Conservation (phyloP, 2,113 vertebrate species). For the Furnarius figulus region DNA sequence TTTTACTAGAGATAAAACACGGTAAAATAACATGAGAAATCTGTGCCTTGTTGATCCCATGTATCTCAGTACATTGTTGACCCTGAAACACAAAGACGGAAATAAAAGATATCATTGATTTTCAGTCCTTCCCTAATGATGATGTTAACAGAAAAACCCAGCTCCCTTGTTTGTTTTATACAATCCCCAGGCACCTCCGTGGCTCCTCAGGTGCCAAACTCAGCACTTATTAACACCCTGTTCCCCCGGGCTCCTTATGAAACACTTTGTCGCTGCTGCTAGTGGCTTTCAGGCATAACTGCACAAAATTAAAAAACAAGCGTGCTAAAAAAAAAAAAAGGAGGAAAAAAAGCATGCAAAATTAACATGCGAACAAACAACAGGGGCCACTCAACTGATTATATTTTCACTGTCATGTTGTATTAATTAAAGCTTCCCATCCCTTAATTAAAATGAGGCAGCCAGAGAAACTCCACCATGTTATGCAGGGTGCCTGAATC, state of each 20-base stretch:
- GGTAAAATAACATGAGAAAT: background rate
- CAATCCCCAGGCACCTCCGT: background rate
- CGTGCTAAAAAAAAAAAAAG: background rate
- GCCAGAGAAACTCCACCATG: background rate
- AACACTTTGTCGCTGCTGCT: background rate
- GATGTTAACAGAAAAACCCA: slow-evolving; percentile 1
- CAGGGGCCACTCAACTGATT: slow-evolving; percentile 19
- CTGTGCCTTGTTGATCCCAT: background rate
- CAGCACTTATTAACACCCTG: slow-evolving; percentile 40
- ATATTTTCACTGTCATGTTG: slow-evolving; percentile 52
- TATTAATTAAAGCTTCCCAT: slow-evolving; percentile 33
- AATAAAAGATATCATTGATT: slow-evolving; percentile 10
- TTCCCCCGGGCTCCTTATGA: background rate
- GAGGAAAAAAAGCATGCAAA: background rate
- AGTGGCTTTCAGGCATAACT: background rate
- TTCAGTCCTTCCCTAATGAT: slow-evolving; percentile 30
- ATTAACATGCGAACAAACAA: slow-evolving; percentile 33
- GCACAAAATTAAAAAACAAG: slow-evolving; percentile 33
- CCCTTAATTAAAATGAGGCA: slow-evolving; percentile 34
- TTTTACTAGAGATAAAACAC: background rate
- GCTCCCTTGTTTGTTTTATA: background rate
- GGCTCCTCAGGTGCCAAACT: slow-evolving; percentile 26
- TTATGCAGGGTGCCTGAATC: background rate
- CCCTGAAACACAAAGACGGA: background rate
- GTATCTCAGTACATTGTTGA: background rate